phyloP scores from a whole-genome alignment of 2,113 vertebrate genomes.

The Atherinomorus stipes region DNA sequence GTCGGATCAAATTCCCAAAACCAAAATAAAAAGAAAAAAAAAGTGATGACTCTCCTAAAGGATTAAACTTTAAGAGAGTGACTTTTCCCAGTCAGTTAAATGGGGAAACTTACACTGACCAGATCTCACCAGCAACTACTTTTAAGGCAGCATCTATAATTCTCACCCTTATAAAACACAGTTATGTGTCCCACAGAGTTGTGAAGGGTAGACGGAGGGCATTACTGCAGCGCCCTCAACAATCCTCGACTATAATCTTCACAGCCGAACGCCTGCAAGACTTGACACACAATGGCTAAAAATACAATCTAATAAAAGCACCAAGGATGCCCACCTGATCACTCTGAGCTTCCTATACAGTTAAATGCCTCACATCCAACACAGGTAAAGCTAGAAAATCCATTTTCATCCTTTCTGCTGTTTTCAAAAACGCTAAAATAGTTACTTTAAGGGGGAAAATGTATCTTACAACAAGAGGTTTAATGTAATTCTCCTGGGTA shows the following conservation, averaged over 20 bases:
- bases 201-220: slow-evolving; percentile 21
- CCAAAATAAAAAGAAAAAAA: not conserved
- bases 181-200: slow-evolving; percentile 55
- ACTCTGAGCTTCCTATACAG: slow-evolving; percentile 41
- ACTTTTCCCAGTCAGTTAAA: slow-evolving; percentile 28
- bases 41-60: slow-evolving; percentile 55
- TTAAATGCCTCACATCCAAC: slow-evolving; percentile 69
- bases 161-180: slow-evolving; percentile 69
- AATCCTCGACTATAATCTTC: slow-evolving; percentile 35
- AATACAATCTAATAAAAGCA: slow-evolving; percentile 64
- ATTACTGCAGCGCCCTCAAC: not conserved
- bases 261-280: slow-evolving; percentile 56
- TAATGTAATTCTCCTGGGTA: slow-evolving; percentile 1
- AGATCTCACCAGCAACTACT: slow-evolving; percentile 66
- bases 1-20: slow-evolving; percentile 38
- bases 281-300: slow-evolving; percentile 57
- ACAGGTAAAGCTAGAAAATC: slow-evolving; percentile 56
- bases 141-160: slow-evolving; percentile 75
- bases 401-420: slow-evolving; percentile 26
- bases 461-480: slow-evolving; percentile 19
- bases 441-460: slow-evolving; percentile 26
- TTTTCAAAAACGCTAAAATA: slow-evolving; percentile 52
- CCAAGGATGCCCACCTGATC: slow-evolving; percentile 57
- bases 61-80: slow-evolving; percentile 66
- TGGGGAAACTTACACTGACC: slow-evolving; percentile 36